A percentile compares a stretch with the other conserved stretches of the same genome.
Conservation (phyloP, 64 coral and sea anemone species). For the Acropora yongei region DNA sequence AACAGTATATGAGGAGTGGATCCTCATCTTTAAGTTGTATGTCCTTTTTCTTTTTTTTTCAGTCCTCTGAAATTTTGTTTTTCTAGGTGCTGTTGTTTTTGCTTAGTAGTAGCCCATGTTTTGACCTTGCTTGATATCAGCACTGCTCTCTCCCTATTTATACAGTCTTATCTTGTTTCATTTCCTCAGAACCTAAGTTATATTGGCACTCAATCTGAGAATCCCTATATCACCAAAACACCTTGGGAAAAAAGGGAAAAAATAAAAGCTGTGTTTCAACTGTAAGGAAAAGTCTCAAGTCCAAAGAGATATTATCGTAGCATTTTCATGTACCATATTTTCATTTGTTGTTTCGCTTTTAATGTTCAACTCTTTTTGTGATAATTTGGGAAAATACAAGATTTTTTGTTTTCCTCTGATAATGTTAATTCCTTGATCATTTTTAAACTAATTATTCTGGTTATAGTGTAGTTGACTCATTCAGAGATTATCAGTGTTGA, state of each 20-base stretch:
- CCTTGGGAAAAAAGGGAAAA: neutral
- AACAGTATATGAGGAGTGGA: neutral
- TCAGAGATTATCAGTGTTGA: neutral
- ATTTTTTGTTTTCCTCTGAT: no score
- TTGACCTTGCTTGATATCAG: neutral
- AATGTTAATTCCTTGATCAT: no score
- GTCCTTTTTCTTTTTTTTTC: neutral
- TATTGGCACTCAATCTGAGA: neutral
- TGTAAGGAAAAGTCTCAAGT: neutral
- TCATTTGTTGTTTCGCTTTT: no score
- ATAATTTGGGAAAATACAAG: no score
- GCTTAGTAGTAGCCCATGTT: neutral
- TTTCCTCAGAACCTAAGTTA: conserved; percentile 7
- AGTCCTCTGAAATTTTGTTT: neutral
- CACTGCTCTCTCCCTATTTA: neutral
- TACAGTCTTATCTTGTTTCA: conserved; percentile 22
- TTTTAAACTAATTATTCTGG: neutral
- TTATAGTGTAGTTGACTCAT: neutral
- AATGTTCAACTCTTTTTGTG: no score
- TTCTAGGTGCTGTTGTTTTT: conserved; percentile 1
- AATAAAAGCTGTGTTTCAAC: neutral
- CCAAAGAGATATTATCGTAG: no score
- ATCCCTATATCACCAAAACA: neutral
- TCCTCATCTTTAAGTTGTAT: neutral
- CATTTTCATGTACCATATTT: no score